phyloP scores from a whole-genome alignment of 2,113 vertebrate species.

The Nothobranchius furzeri region DNA sequence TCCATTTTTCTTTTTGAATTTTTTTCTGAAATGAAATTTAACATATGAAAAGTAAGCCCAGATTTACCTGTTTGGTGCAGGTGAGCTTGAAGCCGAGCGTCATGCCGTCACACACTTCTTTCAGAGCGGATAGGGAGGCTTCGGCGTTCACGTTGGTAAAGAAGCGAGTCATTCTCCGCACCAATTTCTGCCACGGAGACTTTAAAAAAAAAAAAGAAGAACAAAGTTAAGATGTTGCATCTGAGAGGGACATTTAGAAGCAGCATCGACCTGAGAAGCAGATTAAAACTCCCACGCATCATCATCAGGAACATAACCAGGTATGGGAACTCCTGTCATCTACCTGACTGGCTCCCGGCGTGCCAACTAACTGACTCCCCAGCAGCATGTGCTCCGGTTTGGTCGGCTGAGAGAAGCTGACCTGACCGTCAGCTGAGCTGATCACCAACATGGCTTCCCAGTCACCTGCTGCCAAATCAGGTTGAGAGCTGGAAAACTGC shows the following conservation, averaged over 20 bases:
- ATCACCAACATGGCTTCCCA: constrained; percentile 80
- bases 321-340: neutral
- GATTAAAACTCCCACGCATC: neutral
- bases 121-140: constrained; percentile 81
- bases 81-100: constrained; percentile 88
- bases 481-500: constrained; percentile 91
- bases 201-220: constrained; percentile 3
- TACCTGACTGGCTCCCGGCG: constrained; percentile 95
- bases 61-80: constrained; percentile 87
- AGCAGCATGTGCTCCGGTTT: constrained; percentile 95
- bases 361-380: constrained; percentile 89
- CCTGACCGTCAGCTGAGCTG: constrained; percentile 81
- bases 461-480: constrained; percentile 78
- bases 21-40: too few relatives aligned
- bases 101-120: constrained; percentile 85
- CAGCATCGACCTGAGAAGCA: neutral
- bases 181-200: constrained; percentile 92
- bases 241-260: neutral
- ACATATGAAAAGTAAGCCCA: neutral
- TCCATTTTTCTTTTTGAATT: too few relatives aligned
- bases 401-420: constrained; percentile 94
- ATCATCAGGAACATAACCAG: too few relatives aligned
- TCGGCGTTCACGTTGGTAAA: constrained; percentile 89
- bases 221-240: neutral
- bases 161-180: constrained; percentile 92